Percentiles rank a stretch among this genome's conserved stretches.
phyloP scores from a whole-genome alignment of 2,888 invertebrate species.

The Eristalis intricaria region DNA sequence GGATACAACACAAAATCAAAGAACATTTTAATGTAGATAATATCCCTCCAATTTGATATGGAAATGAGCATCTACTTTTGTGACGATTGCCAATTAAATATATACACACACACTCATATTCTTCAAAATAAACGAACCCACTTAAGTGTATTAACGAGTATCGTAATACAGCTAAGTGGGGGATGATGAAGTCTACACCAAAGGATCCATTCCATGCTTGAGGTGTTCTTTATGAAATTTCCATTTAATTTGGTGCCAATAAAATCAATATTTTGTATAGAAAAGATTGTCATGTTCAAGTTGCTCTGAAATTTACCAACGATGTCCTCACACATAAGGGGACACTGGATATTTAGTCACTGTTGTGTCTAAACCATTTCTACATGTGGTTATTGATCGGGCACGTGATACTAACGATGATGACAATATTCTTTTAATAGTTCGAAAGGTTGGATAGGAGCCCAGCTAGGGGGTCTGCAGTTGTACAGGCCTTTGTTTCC shows the following conservation, averaged over 20 bases:
- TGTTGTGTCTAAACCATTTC: constrained; percentile 42
- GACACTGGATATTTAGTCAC: constrained; percentile 40
- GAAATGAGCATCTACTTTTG: constrained; percentile 59
- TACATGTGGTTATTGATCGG: constrained; percentile 66
- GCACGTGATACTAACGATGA: constrained; percentile 63
- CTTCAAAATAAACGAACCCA: constrained; percentile 23
- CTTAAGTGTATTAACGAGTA: constrained; percentile 53
- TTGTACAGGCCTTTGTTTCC: constrained; percentile 50
- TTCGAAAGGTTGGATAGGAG: constrained; percentile 33
- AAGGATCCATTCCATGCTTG: constrained; percentile 10
- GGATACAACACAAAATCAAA: constrained; percentile 11
- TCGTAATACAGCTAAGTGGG: constrained; percentile 10
- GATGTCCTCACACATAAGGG: constrained; percentile 15
- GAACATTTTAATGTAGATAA: constrained; percentile 48
- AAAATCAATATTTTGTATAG: constrained; percentile 55
- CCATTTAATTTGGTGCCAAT: constrained; percentile 47
- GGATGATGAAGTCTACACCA: constrained; percentile 19
- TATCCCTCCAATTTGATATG: constrained; percentile 63
- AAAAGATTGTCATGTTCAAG: constrained; percentile 26
- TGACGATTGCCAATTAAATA: constrained; percentile 56
- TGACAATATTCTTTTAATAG: constrained; percentile 67
- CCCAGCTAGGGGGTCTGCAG: constrained; percentile 32
- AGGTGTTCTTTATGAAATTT: constrained; percentile 50
- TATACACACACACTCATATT: constrained; percentile 17
- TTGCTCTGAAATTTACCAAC: constrained; percentile 21